Conservation (phyloP, 2,888 invertebrate species). For the Coleophora flavipennella region DNA sequence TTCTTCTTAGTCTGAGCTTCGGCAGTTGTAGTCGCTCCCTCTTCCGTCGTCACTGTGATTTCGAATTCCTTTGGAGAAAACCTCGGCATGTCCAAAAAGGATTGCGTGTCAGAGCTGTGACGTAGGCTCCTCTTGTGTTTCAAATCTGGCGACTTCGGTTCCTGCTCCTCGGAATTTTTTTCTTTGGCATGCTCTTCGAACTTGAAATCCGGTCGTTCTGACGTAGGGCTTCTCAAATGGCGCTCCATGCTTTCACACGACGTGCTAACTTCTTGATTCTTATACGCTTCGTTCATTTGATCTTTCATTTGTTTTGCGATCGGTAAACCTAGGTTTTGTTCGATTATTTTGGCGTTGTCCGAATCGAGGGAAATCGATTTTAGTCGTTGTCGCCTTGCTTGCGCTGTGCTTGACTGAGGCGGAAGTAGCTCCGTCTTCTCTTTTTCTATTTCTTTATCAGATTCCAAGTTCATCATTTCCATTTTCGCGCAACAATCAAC, state of each 20-base stretch:
- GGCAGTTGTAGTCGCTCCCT: slow-evolving; percentile 43
- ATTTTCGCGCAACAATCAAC: slow-evolving; percentile 59
- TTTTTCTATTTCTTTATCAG: slow-evolving; percentile 37
- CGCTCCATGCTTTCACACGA: slow-evolving; percentile 58
- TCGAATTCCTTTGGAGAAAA: slow-evolving; percentile 69
- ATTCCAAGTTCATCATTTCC: slow-evolving; percentile 29
- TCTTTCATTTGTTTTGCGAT: slow-evolving; percentile 69
- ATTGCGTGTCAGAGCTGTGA: slow-evolving; percentile 60
- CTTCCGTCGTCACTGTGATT: slow-evolving; percentile 57
- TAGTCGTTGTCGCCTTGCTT: slow-evolving; percentile 60
- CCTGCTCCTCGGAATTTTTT: slow-evolving; percentile 21
- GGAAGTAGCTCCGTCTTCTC: slow-evolving; percentile 35
- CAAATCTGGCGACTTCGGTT: slow-evolving; percentile 44
- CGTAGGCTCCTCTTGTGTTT: slow-evolving; percentile 49
- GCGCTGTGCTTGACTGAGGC: slow-evolving; percentile 41
- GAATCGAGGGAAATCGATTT: slow-evolving; percentile 73
- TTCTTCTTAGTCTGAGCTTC: slow-evolving; percentile 50
- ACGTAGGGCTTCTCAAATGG: slow-evolving; percentile 39
- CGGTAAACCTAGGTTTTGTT: slow-evolving; percentile 68
- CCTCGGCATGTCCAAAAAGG: slow-evolving; percentile 66
- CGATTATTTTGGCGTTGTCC: slow-evolving; percentile 71
- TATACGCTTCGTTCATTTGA: slow-evolving; percentile 63
- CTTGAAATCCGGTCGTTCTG: slow-evolving; percentile 50
- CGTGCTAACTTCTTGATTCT: slow-evolving; percentile 53
- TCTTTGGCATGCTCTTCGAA: slow-evolving; percentile 52